A percentile compares a stretch with the other conserved stretches of the same genome.
Conservation (phyloP, 2,113 vertebrate species). For the Odontesthes bonariensis region DNA sequence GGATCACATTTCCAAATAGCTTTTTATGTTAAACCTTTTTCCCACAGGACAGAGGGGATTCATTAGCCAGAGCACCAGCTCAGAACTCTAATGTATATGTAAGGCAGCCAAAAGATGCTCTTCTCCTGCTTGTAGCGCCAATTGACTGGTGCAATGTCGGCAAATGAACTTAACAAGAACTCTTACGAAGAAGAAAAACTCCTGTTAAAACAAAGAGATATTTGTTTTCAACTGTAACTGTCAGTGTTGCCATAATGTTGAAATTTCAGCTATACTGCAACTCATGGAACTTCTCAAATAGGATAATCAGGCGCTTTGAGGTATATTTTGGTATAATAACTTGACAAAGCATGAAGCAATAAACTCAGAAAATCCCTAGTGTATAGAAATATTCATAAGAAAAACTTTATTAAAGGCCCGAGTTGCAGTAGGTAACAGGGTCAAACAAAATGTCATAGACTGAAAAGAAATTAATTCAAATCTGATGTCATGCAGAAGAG, state of each 20-base stretch:
- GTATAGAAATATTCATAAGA: conserved; percentile 63
- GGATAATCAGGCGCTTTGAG: conserved; percentile 35
- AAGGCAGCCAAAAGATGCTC: conserved; percentile 25
- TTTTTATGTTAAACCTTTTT: conserved; percentile 26
- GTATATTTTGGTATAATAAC: conserved; percentile 44
- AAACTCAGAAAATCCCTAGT: conserved; percentile 40
- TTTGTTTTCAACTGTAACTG: not conserved
- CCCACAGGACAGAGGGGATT: conserved; percentile 40
- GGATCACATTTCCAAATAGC: conserved; percentile 23
- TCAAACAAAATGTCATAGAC: conserved; percentile 15
- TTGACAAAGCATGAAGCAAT: conserved; percentile 42
- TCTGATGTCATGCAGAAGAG: not conserved
- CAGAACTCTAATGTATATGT: conserved; percentile 19
- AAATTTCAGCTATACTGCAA: conserved; percentile 15
- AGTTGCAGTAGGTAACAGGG: conserved; percentile 40
- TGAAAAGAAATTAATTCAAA: conserved; percentile 7
- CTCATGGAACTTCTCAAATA: conserved; percentile 37
- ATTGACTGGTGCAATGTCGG: conserved; percentile 40
- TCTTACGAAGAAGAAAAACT: not conserved
- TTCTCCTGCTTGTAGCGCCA: conserved; percentile 32
- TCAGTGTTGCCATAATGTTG: not conserved
- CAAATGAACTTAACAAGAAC: conserved; percentile 15
- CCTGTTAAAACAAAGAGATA: not conserved
- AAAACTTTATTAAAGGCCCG: conserved; percentile 50
- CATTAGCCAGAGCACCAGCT: conserved; percentile 48